Evolutionary conservation across 2,113 vertebrate genomes (phyloP), one percentile per base, ranked within the genome.

Genomic region (Psettodes erumei): DNA sequence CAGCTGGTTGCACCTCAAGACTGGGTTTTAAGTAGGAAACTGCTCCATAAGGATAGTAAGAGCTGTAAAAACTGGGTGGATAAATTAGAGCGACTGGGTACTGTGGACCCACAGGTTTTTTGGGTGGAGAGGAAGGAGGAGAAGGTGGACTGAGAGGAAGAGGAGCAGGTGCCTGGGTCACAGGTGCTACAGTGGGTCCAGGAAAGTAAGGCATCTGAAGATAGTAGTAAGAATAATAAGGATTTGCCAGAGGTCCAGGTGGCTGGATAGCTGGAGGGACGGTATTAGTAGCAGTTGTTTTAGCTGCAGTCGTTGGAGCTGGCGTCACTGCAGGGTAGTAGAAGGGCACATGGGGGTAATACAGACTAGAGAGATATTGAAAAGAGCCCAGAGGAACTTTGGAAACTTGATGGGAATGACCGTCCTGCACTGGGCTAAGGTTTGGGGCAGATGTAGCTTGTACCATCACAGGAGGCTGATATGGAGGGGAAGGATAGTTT

Each of bases 151-250:
- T 63, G 43, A 33, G 53, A 40, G 40, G 33, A 5, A 28, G 19
- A 35, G 64, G 11, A 68, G 50, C 18, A 16, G 74, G 66, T 40
- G 30, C 18, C 21, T 65, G 54, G 21, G 51, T 75, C 21, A 6
- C 50, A 37, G 62, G 69, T 47, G 43, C 47, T 54, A 33, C 47
- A 43, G 72, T 27, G 38, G 55, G 55, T 67, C 13, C 35, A 56
- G 48, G 70, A 50, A 82, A 53, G 60, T 72, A 50, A 35, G 63
- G 64, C 3, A 68, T 50, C 19, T 66, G 76, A 66, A 21, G 6
- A 54, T 73, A 71, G 71, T 83, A 83, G 6, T 47, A 16, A 38
- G 40, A 50, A 35, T 79, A 38, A 64, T 64, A 40, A 23, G 12
- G 19, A 51, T 18, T n/a, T 25, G 10, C n/a, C 55, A 21, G 67